Evolutionary conservation across 2,888 invertebrate species (phyloP).

Genomic region (Scaptomyza reducta): DNA sequence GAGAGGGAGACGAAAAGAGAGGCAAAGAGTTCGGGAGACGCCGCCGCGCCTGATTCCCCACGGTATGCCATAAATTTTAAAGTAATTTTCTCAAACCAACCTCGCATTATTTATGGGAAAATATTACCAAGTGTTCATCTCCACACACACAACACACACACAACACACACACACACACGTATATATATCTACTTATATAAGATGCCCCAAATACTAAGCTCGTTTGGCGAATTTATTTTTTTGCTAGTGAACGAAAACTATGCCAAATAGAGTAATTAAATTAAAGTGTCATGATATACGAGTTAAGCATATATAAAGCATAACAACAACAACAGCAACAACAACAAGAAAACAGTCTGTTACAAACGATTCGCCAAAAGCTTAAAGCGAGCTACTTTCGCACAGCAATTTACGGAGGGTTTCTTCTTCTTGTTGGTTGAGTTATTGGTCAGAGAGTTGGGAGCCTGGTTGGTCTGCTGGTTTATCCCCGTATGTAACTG

Average conservation of each 20-base stretch:
- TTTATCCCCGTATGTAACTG: conserved; percentile 28
- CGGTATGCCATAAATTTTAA: conserved; percentile 76
- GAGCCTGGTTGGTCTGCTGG: conserved; percentile 8
- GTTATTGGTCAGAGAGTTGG: conserved; percentile 45
- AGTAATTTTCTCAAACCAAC: conserved; percentile 73
- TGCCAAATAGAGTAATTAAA: conserved; percentile 72
- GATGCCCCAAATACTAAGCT: conserved; percentile 61
- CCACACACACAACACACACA: background rate
- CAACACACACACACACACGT: background rate
- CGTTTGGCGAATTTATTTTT: background rate
- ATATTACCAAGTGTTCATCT: conserved; percentile 47
- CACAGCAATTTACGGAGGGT: conserved; percentile 50
- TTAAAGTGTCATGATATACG: conserved; percentile 56
- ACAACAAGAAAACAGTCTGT: conserved; percentile 18
- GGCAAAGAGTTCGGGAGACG: background rate
- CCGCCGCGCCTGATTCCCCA: conserved; percentile 28
- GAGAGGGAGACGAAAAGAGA: background rate
- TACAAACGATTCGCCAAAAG: conserved; percentile 21
- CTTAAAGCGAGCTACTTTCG: conserved; percentile 38
- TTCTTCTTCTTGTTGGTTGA: conserved; percentile 40
- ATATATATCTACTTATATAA: conserved; percentile 1
- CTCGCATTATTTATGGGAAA: conserved; percentile 78
- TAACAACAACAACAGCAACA: conserved; percentile 14
- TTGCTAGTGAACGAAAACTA: conserved; percentile 21
- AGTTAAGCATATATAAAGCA: conserved; percentile 16